Evolutionary conservation across 2,113 vertebrate species (phyloP), one percentile per base, ranked within the genome.

Genomic region (Megaceryle torquata): DNA sequence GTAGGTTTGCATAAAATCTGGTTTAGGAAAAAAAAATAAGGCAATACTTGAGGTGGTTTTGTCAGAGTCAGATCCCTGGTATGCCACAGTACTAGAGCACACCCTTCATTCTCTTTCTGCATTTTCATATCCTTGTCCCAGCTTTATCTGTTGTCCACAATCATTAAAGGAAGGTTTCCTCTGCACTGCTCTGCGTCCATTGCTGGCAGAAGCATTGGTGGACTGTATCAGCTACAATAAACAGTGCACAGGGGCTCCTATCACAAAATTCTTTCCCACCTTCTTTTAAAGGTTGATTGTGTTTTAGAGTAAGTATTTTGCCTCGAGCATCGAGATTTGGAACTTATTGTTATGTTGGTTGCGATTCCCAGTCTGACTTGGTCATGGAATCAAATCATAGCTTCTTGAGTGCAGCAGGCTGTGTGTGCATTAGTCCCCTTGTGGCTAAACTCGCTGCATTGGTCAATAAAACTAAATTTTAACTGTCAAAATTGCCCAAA

Each of bases 391-490:
- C 97, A 97, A 97, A 96, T 96, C 97, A 95, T 96, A 74, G 86
- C 95, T 96, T 97, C 96, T 89, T 96, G 92, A 97, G 96, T 86
- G 97, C 97, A 97, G 97, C 89, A 97, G 96, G 95, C 96, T 97
- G 92, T 97, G 82, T 94, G 96, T 91, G 84, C 94, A 84, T 97
- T 94, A 90, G 98, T 96, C 95, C 98, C 97, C 97, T 98, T 50
- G 94, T 98, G 97, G 96, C 95, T 96, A 97, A 95, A 96, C 92
- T 97, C 96, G 93, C 97, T 96, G 97, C 95, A 93, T 83, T 98
- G 98, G 97, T 98, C 98, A 98, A 98, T 98, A 98, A 98, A 98
- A 97, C 97, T 98, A 98, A 97, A 98, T 98, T 98, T 97, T 98
- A 98, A 97, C 98, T 98, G 98, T 98, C 98, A 98, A 97, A 98